Evolutionary conservation across 92 coral and sea anemone genomes (phyloP), one percentile per base, ranked within the genome.

Genomic region (Muricea muricata): DNA sequence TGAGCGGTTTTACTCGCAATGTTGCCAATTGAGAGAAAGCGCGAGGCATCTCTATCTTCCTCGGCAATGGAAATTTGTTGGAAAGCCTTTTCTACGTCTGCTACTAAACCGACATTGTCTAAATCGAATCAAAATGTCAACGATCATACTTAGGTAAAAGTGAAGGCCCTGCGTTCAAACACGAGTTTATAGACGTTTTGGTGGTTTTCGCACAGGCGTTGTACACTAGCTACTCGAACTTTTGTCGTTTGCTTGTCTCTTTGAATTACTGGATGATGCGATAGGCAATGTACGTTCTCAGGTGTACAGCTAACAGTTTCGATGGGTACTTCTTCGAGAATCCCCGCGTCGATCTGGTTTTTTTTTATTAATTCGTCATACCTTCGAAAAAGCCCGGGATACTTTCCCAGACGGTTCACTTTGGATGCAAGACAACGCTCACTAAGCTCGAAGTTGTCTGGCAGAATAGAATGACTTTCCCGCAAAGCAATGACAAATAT

Each of bases 201-300:
- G 17, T 12, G 9, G 18, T 57, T 37, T 65, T 72, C 29, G 87
- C 88, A 57, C 88, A 75, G 29, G 87, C 85, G 37, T 87, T 87
- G 58, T 91, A 87, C 42, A 87, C 91, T n/a, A n/a, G n/a, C n/a
- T 0, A 91, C 57, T 17, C 87, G 23, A 13, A 80, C 83, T 47
- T 91, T 88, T 13, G 91, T 87, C 28, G 91, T 91, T 28, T 37
- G 42, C 42, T 37, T 37, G 42, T 37, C 42, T 37, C 42, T 37
- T 4, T 9, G 42, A 37, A 37, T 37, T 9, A 37, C 42, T 9
- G 42, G 42, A 37, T 37, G 42, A 37, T 37, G 42, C 5, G 42
- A 9, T 9, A 37, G 9, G 42, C 9, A 37, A 37, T 37, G 42
- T 9, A 37, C 42, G 5, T 37, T 37, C 9, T 9, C 42, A 37